Evolutionary conservation across 2,113 vertebrate species (phyloP), one percentile per base, ranked within the genome.

Genomic region (Chinchilla lanigera): DNA sequence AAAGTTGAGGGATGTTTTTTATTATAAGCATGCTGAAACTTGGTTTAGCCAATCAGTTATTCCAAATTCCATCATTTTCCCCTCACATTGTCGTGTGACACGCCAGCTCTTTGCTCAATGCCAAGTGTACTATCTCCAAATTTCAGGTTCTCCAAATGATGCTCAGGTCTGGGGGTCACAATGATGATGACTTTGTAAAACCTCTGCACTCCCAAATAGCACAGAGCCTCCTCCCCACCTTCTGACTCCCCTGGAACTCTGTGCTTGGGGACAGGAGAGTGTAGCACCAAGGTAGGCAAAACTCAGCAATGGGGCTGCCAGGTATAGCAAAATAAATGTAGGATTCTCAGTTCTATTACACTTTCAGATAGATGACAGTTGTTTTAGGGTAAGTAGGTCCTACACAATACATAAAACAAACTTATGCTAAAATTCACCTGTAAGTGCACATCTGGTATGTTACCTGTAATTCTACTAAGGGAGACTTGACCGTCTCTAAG

Each of bases 41-140:
- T 92, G 80, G 58, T 71, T 94, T 89, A 85, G 69, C 38, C 91
- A 84, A 69, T n/a, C 60, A 35, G 33, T 96, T 87, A 38, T 75
- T 96, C 35, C 87, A 65, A 93, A 60, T 87, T 63, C 44, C 60
- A 8, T 54, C 20, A 71, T 47, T 88, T 65, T 44, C 44, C 44
- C 41, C 58, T 54, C 81, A 44, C 73, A 75, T 3, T 16, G 3
- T 50, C 24, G 52, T 30, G 1, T 1, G n/a, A 67, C 35, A 65
- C 12, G 12, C 41, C 80, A 82, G 78, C 22, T 69, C 71, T 86
- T 67, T 38, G 12, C 35, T 77, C 50, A 44, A 8, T 82, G 9
- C 44, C 63, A 82, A 56, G 35, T 9, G 54, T 80, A 89, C 24
- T 67, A 35, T 87, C 71, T 86, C 65, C 38, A 58, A 54, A 38